Base-by-base conservation (phyloP, 2,888 invertebrate genomes). In the Callimorpha dominula region DNA sequence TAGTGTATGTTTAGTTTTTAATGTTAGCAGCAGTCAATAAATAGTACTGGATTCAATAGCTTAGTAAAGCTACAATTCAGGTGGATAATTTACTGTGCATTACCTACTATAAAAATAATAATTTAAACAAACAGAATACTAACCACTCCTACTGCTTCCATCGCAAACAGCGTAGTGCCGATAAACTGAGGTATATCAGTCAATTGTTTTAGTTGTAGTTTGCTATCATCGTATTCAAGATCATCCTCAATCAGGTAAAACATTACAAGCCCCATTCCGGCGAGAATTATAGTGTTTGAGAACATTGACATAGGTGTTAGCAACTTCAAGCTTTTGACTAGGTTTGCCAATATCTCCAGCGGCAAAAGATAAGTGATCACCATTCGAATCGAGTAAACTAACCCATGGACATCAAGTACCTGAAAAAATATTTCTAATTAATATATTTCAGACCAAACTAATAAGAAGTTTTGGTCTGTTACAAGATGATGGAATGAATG, bases 91-190 rank as follows among this genome's bases (percentile, higher is more conserved):
- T 31, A 31, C 31, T 31, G 31, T 31, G 31, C 31, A 31, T 31
- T 31, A 31, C 31, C 31, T 31, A 31, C 31, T 2, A 31, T 31
- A 31, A 31, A 31, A 31, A 31, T 31, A 31, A 31, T 31, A 31
- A 31, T 31, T 31, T 31, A 31, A 31, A 31, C 31, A 31, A 31
- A 31, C 31, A 31, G 31, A 31, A 31, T 77, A 73, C 73, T 17
- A 43, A 73, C 73, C 70, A 73, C 73, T 66, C 73, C 73, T 6
- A 70, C 73, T 3, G 73, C 73, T 54, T 73, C 73, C 42, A 73
- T 20, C 4, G 73, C 64, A n/a, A 73, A 73, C 1, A 73, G 63
- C 2, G 70, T 70, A 6, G 54, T 70, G 4, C 70, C 73, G n/a
- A 70, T 52, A 15, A 73, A 73, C 15, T 66, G 43, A n/a, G 73